Evolutionary conservation across 2,888 invertebrate species (phyloP).

Genomic region (Horisme vitalbata): DNA sequence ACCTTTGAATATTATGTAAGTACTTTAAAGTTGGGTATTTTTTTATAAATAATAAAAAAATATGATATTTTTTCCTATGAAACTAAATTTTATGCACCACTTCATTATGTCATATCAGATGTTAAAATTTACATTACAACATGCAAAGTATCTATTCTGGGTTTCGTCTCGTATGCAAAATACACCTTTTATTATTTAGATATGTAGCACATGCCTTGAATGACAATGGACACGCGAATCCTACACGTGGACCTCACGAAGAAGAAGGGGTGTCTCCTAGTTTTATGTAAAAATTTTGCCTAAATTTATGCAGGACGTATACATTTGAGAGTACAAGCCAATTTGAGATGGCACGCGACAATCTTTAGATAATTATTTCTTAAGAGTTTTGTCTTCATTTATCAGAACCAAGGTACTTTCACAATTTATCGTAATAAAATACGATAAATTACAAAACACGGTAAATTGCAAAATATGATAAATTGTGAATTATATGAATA

Average conservation of each 20-base stretch:
- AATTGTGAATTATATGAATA: no score
- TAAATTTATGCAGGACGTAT: slow-evolving; percentile 5
- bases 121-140: not conserved
- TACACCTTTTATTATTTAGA: slow-evolving; percentile 2
- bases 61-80: no score
- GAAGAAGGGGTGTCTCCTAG: slow-evolving; percentile 2
- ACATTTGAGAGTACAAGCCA: not conserved
- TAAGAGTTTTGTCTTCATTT: no score
- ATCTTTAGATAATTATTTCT: not conserved
- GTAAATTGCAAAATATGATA: no score
- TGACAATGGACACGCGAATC: slow-evolving; percentile 17
- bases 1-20: no score
- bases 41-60: no score
- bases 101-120: no score
- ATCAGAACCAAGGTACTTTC: no score
- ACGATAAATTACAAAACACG: no score
- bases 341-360: slow-evolving; percentile 3
- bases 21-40: no score
- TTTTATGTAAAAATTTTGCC: slow-evolving; percentile 1
- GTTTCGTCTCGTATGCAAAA: not conserved
- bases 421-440: no score
- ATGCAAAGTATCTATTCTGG: slow-evolving; percentile 2
- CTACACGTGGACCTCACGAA: slow-evolving; percentile 3
- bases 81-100: no score
- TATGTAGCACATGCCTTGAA: slow-evolving; percentile 10